Evolutionary conservation across 2,797 vertebrate genomes (phyloP).

Genomic region (Sebastes nivosus): DNA sequence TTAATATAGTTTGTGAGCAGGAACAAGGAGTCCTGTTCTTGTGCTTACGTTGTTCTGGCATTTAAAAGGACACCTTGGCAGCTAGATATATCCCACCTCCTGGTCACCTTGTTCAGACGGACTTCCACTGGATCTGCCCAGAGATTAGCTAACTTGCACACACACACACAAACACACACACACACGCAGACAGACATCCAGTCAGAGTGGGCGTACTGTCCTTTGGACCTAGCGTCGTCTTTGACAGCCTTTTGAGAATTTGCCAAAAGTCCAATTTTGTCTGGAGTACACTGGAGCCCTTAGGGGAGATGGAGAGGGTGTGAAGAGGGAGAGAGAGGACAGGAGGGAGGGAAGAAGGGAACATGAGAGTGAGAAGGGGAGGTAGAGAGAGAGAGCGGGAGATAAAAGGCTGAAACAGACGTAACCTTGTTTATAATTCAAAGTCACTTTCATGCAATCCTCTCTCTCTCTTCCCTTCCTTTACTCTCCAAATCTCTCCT

Average conservation of each 20-base stretch:
- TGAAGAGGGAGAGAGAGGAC: constrained; percentile 17
- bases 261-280: constrained; percentile 30
- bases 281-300: background rate
- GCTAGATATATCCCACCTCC: background rate
- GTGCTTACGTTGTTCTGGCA: constrained; percentile 7
- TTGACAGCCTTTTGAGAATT: constrained; percentile 20
- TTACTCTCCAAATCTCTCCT: constrained; percentile 25
- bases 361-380: background rate
- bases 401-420: constrained; percentile 28
- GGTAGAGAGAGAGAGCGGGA: background rate
- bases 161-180: background rate
- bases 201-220: constrained; percentile 3
- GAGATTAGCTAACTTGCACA: constrained; percentile 40
- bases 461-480: background rate
- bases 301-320: constrained; percentile 9
- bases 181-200: background rate
- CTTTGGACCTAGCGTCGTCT: constrained; percentile 24
- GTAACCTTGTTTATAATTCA: constrained; percentile 55
- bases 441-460: constrained; percentile 32
- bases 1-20: background rate
- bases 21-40: background rate
- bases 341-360: background rate
- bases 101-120: constrained; percentile 35
- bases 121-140: constrained; percentile 17
- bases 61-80: constrained; percentile 27